A percentile compares a stretch with the other conserved stretches of the same genome.
Conservation (phyloP, 2,888 invertebrate species). For the Sipha maydis region DNA sequence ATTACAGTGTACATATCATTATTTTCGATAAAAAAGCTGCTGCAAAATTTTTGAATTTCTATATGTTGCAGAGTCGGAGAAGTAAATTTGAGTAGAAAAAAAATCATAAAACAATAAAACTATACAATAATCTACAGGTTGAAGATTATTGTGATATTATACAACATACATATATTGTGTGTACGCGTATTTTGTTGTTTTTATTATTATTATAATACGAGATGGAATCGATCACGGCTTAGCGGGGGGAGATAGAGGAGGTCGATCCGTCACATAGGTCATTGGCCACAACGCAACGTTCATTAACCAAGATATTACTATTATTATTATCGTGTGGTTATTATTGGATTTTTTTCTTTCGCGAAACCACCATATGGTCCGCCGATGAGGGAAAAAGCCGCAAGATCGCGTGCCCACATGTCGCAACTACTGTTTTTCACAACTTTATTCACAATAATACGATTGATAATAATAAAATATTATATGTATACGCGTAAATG, state of each 20-base stretch:
- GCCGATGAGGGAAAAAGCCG: not conserved
- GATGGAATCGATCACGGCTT: not conserved
- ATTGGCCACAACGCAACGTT: slow-evolving; percentile 34
- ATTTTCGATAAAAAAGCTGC: too few relatives aligned
- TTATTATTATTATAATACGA: not conserved
- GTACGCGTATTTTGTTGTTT: too few relatives aligned
- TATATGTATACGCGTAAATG: not conserved
- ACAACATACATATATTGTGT: too few relatives aligned
- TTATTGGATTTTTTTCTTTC: too few relatives aligned
- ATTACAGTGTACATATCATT: too few relatives aligned
- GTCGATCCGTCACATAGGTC: not conserved
- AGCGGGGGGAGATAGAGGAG: too few relatives aligned
- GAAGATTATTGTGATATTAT: too few relatives aligned
- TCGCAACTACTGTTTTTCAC: not conserved
- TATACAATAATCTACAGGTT: too few relatives aligned
- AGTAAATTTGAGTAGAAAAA: too few relatives aligned
- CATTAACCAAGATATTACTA: slow-evolving; percentile 30
- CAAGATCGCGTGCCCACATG: slow-evolving; percentile 38
- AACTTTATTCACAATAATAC: not conserved
- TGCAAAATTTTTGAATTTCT: too few relatives aligned
- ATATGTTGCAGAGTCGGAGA: too few relatives aligned
- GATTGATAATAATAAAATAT: not conserved
- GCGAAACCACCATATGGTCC: slow-evolving; percentile 20
- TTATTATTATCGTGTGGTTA: not conserved
- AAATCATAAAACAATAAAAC: too few relatives aligned